A percentile compares a stretch with the other conserved stretches of the same genome.
These are phyloP conservation scores for Octonoba sinensis DNA, from an alignment of 2,888 invertebrate genomes.

Conservation along the genomic window DNA sequence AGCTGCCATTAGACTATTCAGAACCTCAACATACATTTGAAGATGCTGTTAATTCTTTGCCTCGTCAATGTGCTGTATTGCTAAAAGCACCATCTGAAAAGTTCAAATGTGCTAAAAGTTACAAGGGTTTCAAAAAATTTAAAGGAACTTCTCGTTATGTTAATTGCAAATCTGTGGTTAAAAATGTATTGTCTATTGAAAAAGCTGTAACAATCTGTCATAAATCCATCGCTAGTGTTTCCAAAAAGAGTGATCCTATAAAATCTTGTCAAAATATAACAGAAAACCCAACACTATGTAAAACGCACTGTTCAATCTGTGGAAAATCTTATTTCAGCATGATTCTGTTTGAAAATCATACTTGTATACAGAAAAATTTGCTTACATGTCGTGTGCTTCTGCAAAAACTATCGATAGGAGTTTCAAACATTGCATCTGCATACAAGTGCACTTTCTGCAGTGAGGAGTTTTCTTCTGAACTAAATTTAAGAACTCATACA, in stretches of 20 bases:
- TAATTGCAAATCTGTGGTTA: neutral
- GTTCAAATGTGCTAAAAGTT: slow-evolving; percentile 22
- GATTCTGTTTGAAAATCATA: neutral
- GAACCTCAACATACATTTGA: too few species aligned
- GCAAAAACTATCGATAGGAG: neutral
- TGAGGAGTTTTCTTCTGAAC: too few species aligned
- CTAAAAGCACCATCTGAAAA: too few species aligned
- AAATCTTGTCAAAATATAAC: slow-evolving; percentile 3
- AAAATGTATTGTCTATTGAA: neutral
- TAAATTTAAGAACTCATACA: too few species aligned
- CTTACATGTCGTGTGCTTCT: neutral
- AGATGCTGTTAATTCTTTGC: too few species aligned
- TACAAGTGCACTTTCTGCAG: too few species aligned
- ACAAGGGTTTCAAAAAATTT: neutral
- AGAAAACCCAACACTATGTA: neutral
- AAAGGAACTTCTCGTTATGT: slow-evolving; percentile 16
- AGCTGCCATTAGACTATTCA: too few species aligned
- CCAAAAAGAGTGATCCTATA: neutral
- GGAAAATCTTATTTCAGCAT: neutral
- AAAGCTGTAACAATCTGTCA: slow-evolving; percentile 15
- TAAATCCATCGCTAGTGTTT: neutral
- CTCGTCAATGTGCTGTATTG: too few species aligned
- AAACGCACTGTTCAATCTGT: neutral
- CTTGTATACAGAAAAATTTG: slow-evolving; percentile 5
- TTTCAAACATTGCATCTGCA: too few species aligned